Base-by-base conservation (phyloP, 2,888 invertebrate genomes). In the Balanococcus diminutus region DNA sequence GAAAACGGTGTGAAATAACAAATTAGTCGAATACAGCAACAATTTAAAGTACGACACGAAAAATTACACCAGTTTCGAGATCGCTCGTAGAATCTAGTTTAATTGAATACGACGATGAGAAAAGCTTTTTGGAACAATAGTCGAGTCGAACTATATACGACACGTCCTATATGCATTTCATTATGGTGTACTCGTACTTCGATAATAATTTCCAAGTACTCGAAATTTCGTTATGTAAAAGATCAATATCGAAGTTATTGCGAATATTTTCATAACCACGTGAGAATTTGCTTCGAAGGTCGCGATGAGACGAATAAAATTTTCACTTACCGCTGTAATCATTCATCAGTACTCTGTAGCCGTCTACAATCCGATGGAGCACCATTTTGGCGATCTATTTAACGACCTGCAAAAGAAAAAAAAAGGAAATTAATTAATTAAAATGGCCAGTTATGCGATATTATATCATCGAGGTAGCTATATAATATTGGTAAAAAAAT, bases 311-410 rank as follows among this genome's bases (percentile, higher is more conserved):
- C 36, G 75, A n/a, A 31, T 25, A 31, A 32, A 79, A 61, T 82
- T 51, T 46, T 51, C 36, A 86, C 86, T 87, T 46, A 87, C 87
- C 87, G 32, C 87, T 87, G 81, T 87, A 87, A 31, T 87, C 86
- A 46, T 86, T 86, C 87, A 87, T 86, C 56, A 86, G 83, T 36
- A 51, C 36, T 46, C 84, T 82, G 86, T 86, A 84, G 19, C 84
- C 86, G 51, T 83, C 83, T 72, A 75, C 32, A 28, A 86, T 79
- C 67, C 51, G 39, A 67, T 81, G 46, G 11, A 31, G 72, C 22
- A 87, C 72, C 86, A 84, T 86, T 46, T 81, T 84, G 9, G 39
- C 51, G 79, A 83, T 61, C 16, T 75, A 75, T 75, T 75, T 67
- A 67, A 11, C n/a, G 32, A 32, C 36, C 75, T 75, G 32, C 14